Conservation (phyloP, 2,888 invertebrate species). For the Platycheirus rosarum region DNA sequence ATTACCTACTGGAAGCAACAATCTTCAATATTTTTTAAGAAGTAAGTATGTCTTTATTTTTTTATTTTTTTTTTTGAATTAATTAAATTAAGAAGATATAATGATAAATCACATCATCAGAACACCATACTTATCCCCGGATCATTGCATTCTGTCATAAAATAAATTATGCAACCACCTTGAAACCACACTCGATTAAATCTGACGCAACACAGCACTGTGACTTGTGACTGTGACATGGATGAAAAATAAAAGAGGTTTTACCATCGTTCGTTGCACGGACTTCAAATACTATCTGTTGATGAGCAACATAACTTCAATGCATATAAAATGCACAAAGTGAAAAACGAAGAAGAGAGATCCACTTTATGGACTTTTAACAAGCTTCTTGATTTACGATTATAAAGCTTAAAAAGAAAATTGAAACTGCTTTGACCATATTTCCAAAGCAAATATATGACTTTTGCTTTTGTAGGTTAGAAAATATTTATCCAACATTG, state of each 20-base stretch:
- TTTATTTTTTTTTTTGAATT: too few species aligned
- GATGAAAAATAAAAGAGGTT: neutral
- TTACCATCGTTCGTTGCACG: neutral
- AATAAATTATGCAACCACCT: slow-evolving; percentile 35
- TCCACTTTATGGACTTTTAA: too few species aligned
- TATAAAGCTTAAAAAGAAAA: too few species aligned
- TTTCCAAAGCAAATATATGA: neutral
- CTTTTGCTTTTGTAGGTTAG: neutral
- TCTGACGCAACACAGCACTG: slow-evolving; percentile 5
- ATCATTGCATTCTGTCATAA: slow-evolving; percentile 26
- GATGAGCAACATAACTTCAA: slow-evolving; percentile 14
- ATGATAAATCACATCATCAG: neutral
- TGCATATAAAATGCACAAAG: neutral
- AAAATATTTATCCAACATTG: neutral
- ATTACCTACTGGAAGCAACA: too few species aligned
- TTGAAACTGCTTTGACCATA: neutral
- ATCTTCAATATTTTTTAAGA: too few species aligned
- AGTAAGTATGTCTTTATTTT: too few species aligned
- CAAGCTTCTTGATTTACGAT: too few species aligned
- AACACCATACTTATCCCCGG: neutral
- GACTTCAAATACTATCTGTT: slow-evolving; percentile 7
- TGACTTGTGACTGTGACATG: neutral
- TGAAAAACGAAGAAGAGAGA: neutral
- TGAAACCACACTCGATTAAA: slow-evolving; percentile 39
- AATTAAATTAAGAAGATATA: neutral